Percentiles rank a stretch among this genome's conserved stretches.
Conservation (phyloP, 2,113 vertebrate genomes). For the Ictalurus punctatus region DNA sequence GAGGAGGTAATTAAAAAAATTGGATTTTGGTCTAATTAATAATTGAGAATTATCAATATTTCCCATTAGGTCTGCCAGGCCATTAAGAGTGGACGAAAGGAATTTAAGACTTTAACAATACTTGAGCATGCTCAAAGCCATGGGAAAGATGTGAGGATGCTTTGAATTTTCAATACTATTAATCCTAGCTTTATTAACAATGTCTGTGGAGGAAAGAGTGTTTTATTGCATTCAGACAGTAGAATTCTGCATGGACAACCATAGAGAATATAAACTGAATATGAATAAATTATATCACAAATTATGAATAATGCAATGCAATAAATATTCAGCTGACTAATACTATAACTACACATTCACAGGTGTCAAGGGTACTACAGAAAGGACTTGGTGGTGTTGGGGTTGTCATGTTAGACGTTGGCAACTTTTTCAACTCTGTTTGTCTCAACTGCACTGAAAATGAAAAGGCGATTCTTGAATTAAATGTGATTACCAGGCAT, state of each 20-base stretch:
- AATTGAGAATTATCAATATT: background rate
- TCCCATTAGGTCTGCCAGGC: constrained; percentile 41
- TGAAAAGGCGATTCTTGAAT: constrained; percentile 21
- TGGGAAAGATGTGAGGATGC: constrained; percentile 20
- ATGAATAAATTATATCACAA: background rate
- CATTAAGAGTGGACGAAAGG: constrained; percentile 38
- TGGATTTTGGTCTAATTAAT: background rate
- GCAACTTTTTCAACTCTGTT: constrained; percentile 18
- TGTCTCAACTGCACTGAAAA: constrained; percentile 14
- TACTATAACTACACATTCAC: background rate
- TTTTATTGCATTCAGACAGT: too few relatives aligned
- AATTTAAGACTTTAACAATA: constrained; percentile 39
- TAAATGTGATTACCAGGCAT: constrained; percentile 19
- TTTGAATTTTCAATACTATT: background rate
- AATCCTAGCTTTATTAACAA: background rate
- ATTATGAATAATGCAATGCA: background rate
- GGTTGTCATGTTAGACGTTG: constrained; percentile 34
- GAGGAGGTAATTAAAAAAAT: background rate
- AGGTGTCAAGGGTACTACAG: constrained; percentile 40
- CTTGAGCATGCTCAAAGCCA: constrained; percentile 6
- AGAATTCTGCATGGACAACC: background rate
- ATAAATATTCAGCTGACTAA: background rate
- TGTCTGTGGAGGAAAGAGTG: background rate
- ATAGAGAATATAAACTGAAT: background rate
- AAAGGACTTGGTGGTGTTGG: constrained; percentile 46